phyloP scores from a whole-genome alignment of 2,888 invertebrate species.

The Macaria liturata region DNA sequence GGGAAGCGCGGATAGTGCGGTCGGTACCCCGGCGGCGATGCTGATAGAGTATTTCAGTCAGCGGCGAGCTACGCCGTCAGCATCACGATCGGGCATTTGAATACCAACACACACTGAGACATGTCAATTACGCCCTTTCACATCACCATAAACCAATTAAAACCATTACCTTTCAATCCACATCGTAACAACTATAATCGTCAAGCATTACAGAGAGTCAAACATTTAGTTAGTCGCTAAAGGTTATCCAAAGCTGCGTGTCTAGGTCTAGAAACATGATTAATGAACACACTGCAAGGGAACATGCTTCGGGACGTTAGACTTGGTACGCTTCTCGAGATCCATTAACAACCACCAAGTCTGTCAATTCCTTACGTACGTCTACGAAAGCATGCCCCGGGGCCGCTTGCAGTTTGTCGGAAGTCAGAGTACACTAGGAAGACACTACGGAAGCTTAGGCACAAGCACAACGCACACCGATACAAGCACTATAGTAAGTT shows the following conservation, averaged over 20 bases:
- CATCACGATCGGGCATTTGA: conserved; percentile 86
- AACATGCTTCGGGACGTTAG: conserved; percentile 65
- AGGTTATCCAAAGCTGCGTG: conserved; percentile 71
- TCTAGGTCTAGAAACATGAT: conserved; percentile 60
- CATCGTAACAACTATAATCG: conserved; percentile 79
- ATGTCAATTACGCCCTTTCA: conserved; percentile 76
- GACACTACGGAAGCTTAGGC: conserved; percentile 77
- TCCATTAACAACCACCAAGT: conserved; percentile 61
- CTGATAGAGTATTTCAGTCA: conserved; percentile 79
- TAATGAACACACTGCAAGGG: conserved; percentile 78
- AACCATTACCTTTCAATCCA: conserved; percentile 82
- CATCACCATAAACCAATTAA: conserved; percentile 80
- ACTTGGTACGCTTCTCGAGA: conserved; percentile 52
- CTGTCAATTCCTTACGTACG: conserved; percentile 49
- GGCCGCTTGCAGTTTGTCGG: conserved; percentile 78
- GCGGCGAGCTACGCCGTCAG: conserved; percentile 71
- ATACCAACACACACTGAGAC: conserved; percentile 87
- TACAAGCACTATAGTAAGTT: conserved; percentile 84
- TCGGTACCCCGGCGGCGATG: conserved; percentile 75
- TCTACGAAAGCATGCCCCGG: conserved; percentile 65
- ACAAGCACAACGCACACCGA: conserved; percentile 81
- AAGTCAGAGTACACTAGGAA: conserved; percentile 68
- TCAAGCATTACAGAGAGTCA: conserved; percentile 78
- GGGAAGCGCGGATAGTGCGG: conserved; percentile 58
- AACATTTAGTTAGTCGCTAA: conserved; percentile 78